Evolutionary conservation across 37 sponge, comb jelly and placozoan species (phyloP).

Genomic region (Amphimedon queenslandica): DNA sequence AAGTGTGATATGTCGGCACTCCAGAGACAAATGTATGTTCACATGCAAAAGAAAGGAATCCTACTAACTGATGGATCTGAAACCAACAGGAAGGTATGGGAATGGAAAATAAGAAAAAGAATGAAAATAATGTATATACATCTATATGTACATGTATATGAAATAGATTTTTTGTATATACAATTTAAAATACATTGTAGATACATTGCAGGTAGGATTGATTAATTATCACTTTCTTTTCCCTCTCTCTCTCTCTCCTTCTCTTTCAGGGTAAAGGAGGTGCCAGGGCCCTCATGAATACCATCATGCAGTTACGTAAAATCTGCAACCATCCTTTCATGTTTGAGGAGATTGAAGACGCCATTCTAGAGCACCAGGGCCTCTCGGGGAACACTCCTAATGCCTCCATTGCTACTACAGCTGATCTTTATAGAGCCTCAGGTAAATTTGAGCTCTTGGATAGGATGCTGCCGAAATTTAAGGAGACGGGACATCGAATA

Average conservation of each 20-base stretch:
- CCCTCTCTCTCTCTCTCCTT: too few relatives aligned
- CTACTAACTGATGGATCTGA: slow-evolving; percentile 93
- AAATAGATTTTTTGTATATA: too few relatives aligned
- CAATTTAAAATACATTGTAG: too few relatives aligned
- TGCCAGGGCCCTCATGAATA: slow-evolving; percentile 86
- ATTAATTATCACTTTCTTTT: too few relatives aligned
- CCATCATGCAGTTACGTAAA: slow-evolving; percentile 97
- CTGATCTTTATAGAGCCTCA: slow-evolving; percentile 78
- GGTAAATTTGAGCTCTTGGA: slow-evolving; percentile 98
- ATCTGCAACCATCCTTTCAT: slow-evolving; percentile 99
- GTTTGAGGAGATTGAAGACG: slow-evolving; percentile 91
- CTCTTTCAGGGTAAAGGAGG: slow-evolving; percentile 80
- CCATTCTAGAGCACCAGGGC: slow-evolving; percentile 64
- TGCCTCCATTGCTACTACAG: slow-evolving; percentile 38
- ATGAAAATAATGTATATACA: too few relatives aligned
- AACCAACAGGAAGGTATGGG: slow-evolving; percentile 76
- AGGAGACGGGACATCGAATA: slow-evolving; percentile 51
- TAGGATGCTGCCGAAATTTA: slow-evolving; percentile 94
- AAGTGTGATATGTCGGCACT: slow-evolving; percentile 99
- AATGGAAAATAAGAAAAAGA: too few relatives aligned
- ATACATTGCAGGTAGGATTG: too few relatives aligned
- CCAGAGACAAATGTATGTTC: slow-evolving; percentile 88
- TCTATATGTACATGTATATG: too few relatives aligned
- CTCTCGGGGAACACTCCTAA: too few relatives aligned
- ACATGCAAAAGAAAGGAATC: slow-evolving; percentile 97